phyloP scores from a whole-genome alignment of 2,888 invertebrate species.

The Craniophora ligustri region DNA sequence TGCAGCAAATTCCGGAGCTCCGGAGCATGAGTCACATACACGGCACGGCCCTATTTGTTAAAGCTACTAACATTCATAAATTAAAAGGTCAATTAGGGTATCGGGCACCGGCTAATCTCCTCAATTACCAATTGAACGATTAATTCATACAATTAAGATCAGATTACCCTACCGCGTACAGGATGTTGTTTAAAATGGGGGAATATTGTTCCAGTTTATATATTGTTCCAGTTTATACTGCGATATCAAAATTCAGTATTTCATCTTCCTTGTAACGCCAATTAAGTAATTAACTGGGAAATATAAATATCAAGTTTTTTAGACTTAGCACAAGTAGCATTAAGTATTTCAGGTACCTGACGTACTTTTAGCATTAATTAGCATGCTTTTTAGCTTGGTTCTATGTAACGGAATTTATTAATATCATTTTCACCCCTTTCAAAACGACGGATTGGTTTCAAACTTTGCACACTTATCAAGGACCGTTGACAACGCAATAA shows the following conservation, averaged over 20 bases:
- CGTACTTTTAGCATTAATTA: too few relatives aligned
- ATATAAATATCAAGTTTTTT: too few relatives aligned
- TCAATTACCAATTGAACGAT: constrained; percentile 57
- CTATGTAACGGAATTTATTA: too few relatives aligned
- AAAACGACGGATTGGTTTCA: too few relatives aligned
- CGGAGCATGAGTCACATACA: constrained; percentile 22
- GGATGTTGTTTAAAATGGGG: background rate
- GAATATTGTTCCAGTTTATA: background rate
- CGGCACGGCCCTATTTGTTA: constrained; percentile 17
- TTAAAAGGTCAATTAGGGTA: constrained; percentile 71
- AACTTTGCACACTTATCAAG: too few relatives aligned
- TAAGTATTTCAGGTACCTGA: too few relatives aligned
- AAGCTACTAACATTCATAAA: constrained; percentile 49
- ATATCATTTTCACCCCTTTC: too few relatives aligned
- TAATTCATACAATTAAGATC: constrained; percentile 62
- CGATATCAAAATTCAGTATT: background rate
- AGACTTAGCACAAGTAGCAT: too few relatives aligned
- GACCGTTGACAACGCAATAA: too few relatives aligned
- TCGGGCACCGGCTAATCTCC: constrained; percentile 50
- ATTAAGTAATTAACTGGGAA: too few relatives aligned
- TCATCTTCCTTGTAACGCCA: too few relatives aligned
- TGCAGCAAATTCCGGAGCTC: constrained; percentile 1
- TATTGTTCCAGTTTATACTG: background rate
- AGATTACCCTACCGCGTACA: constrained; percentile 29
- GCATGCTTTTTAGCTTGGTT: too few relatives aligned